Conservation (phyloP, 1,140 invertebrate genomes). For the Bombus superbus region DNA sequence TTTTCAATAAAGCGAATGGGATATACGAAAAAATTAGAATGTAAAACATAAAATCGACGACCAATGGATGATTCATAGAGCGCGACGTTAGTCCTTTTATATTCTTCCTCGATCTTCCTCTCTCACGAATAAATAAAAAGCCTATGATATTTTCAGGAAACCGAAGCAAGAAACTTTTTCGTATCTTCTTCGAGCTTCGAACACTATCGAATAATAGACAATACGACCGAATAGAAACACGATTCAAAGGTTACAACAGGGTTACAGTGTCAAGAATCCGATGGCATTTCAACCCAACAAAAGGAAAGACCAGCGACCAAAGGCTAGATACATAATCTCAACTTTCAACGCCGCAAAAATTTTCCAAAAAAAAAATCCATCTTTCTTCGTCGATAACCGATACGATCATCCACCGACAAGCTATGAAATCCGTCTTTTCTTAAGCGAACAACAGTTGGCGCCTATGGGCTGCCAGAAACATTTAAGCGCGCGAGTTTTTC, state of each 20-base stretch:
- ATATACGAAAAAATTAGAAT: too few species aligned
- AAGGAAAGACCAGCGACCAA: too few species aligned
- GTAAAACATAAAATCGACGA: too few species aligned
- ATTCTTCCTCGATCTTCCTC: too few species aligned
- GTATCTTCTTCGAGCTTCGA: too few species aligned
- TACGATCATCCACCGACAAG: not conserved
- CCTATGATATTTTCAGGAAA: too few species aligned
- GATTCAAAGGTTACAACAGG: not conserved
- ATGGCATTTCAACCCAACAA: not conserved
- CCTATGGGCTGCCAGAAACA: conserved; percentile 36
- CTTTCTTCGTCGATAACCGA: not conserved
- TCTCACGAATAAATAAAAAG: too few species aligned
- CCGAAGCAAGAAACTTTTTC: too few species aligned
- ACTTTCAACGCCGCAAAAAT: not conserved
- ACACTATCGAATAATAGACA: too few species aligned
- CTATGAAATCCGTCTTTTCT: not conserved
- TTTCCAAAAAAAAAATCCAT: not conserved
- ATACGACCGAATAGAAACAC: not conserved
- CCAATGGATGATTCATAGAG: too few species aligned
- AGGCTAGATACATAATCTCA: not conserved
- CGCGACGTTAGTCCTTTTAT: rapidly evolving
- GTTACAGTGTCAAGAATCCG: not conserved
- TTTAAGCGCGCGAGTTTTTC: conserved; percentile 46
- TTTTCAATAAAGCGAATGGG: too few species aligned
- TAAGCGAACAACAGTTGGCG: not conserved